phyloP scores from a whole-genome alignment of 1,140 invertebrate genomes.

The Pygmarrhopalites habei region DNA sequence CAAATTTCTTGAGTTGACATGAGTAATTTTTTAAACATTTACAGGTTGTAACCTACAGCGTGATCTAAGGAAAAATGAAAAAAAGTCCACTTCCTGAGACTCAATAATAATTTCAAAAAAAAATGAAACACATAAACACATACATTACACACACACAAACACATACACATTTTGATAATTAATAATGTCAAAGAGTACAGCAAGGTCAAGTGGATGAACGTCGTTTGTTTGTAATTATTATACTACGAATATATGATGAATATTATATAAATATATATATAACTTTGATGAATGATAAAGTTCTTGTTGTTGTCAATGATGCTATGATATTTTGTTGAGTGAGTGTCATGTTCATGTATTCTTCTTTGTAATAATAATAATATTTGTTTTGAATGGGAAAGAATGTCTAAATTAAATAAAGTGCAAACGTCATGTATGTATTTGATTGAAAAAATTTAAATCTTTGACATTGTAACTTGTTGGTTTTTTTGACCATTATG shows the following conservation, averaged over 20 bases:
- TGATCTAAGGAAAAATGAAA: no score
- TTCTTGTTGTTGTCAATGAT: neutral
- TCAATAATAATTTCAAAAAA: no score
- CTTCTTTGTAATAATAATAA: slow-evolving; percentile 2
- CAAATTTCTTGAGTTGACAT: no score
- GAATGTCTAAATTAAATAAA: slow-evolving; percentile 7
- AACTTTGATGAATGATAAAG: neutral
- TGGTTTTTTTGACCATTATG: neutral
- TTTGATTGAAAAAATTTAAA: neutral
- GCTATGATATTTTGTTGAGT: neutral
- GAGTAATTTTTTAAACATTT: no score
- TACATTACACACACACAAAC: no score
- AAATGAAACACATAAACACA: no score
- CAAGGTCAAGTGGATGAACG: neutral
- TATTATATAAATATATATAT: no score
- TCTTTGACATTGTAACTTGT: neutral
- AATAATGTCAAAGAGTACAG: neutral
- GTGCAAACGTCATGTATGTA: neutral
- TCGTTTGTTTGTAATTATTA: no score
- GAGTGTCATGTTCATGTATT: neutral
- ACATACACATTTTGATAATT: no score
- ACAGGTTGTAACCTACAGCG: no score
- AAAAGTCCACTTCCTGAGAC: no score
- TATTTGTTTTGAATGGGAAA: neutral
- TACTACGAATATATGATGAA: no score